Conservation (phyloP, 2,888 invertebrate species). For the Cephonodes hylas region DNA sequence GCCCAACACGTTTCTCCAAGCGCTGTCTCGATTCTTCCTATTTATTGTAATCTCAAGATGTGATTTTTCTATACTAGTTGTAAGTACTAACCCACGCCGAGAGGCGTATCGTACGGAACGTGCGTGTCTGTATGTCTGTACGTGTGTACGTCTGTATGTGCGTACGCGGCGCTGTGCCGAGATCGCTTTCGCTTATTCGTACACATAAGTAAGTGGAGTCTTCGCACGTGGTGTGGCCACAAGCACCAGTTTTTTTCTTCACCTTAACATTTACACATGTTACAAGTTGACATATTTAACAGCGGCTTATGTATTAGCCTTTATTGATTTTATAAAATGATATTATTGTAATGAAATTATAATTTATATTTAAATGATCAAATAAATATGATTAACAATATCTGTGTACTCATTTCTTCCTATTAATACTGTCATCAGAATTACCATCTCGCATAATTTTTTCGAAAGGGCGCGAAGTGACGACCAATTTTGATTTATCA, state of each 20-base stretch:
- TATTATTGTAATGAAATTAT: conserved; percentile 55
- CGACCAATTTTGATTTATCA: no score
- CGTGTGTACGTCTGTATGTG: background rate
- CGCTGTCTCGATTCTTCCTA: conserved; percentile 73
- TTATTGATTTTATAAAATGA: conserved; percentile 60
- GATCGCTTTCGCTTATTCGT: conserved; percentile 72
- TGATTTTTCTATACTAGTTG: conserved; percentile 70
- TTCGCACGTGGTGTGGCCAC: conserved; percentile 39
- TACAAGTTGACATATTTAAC: conserved; percentile 54
- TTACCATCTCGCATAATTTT: no score
- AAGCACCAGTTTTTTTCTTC: conserved; percentile 27
- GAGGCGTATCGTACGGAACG: no score
- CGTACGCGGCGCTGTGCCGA: conserved; percentile 28
- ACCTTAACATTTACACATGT: conserved; percentile 37
- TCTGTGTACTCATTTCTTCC: conserved; percentile 35
- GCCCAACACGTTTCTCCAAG: conserved; percentile 69
- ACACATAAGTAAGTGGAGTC: conserved; percentile 71
- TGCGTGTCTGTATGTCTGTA: background rate
- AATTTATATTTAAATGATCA: conserved; percentile 64
- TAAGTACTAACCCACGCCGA: conserved; percentile 64
- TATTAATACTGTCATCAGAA: no score
- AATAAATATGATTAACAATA: conserved; percentile 72
- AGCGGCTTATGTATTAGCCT: conserved; percentile 65
- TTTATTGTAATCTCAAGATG: conserved; percentile 76
- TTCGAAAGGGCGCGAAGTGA: no score